Conservation (phyloP, 2,888 invertebrate genomes). For the Drosophila bunnanda region DNA sequence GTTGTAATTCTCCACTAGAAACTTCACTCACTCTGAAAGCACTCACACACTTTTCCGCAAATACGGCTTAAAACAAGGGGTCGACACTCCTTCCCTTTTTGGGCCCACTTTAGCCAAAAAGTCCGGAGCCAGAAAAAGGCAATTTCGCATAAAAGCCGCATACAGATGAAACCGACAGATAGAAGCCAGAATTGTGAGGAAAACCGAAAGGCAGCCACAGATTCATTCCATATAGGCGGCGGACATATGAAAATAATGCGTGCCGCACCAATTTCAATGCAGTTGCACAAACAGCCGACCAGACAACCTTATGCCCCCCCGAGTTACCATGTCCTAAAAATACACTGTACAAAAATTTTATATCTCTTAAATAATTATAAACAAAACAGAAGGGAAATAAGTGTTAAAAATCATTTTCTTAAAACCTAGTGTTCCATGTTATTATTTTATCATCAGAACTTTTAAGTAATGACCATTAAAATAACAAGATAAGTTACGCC, state of each 20-base stretch:
- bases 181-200: constrained; percentile 40
- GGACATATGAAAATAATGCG: constrained; percentile 75
- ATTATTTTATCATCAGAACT: too few relatives aligned
- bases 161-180: constrained; percentile 65
- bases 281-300: constrained; percentile 38
- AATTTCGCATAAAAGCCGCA: constrained; percentile 76
- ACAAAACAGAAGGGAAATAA: too few relatives aligned
- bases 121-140: constrained; percentile 55
- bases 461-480: neutral
- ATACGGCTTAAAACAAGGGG: constrained; percentile 3
- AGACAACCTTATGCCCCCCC: neutral
- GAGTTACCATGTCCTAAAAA: constrained; percentile 3
- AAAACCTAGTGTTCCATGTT: too few relatives aligned
- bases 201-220: constrained; percentile 60
- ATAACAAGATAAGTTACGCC: too few relatives aligned
- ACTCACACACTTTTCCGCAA: neutral
- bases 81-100: too few relatives aligned
- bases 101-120: constrained; percentile 16
- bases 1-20: neutral
- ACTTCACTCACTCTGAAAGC: neutral
- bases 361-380: neutral
- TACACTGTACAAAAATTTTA: neutral
- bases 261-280: constrained; percentile 53
- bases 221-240: constrained; percentile 68
- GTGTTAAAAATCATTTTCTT: too few relatives aligned